Conservation (phyloP, 2,888 invertebrate species). For the Clanis bilineata region DNA sequence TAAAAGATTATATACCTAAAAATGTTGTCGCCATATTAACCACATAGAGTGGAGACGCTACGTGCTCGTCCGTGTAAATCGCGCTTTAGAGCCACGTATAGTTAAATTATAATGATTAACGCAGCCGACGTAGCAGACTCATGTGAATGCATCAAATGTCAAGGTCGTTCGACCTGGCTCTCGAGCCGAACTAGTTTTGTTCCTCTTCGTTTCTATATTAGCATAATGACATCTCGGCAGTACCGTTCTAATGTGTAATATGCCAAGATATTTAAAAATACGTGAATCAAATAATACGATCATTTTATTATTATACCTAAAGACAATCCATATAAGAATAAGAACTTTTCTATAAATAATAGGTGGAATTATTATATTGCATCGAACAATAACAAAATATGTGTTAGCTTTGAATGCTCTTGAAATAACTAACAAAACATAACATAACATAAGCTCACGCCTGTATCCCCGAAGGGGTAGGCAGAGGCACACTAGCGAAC, state of each 20-base stretch:
- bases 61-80: not conserved
- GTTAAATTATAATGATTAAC: constrained; percentile 19
- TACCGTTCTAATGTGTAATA: constrained; percentile 13
- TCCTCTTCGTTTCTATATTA: constrained; percentile 41
- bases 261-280: constrained; percentile 10
- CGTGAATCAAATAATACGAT: not conserved
- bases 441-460: too few relatives aligned
- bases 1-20: too few relatives aligned
- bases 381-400: not conserved
- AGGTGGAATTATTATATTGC: not conserved
- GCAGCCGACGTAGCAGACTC: constrained; percentile 16
- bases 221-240: constrained; percentile 27
- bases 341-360: not conserved
- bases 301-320: not conserved
- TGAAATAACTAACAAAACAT: not conserved
- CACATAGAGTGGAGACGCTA: not conserved
- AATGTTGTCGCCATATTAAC: not conserved
- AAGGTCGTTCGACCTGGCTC: constrained; percentile 45
- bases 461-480: too few relatives aligned
- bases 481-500: too few relatives aligned
- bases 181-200: constrained; percentile 42
- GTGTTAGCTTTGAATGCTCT: not conserved
- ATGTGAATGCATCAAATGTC: constrained; percentile 54
- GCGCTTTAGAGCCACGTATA: not conserved
- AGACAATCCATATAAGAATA: not conserved